Conservation (phyloP, 2,888 invertebrate species). For the Noctua fimbriata region DNA sequence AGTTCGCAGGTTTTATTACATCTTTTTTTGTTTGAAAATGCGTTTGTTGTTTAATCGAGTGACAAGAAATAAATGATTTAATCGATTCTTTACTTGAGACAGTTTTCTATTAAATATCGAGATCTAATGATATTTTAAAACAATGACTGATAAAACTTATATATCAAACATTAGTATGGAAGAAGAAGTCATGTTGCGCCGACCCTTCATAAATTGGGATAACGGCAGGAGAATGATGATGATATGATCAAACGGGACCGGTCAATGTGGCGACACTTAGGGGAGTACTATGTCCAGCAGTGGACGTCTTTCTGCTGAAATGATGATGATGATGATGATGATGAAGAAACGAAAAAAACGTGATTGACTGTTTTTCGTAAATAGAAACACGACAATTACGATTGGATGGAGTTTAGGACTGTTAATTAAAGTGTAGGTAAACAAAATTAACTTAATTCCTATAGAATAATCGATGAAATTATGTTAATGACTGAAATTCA, state of each 20-base stretch:
- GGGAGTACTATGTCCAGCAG: no score
- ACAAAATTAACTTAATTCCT: slow-evolving; percentile 15
- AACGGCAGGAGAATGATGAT: neutral
- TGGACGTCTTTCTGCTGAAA: no score
- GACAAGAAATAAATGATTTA: slow-evolving; percentile 31
- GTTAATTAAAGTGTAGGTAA: slow-evolving; percentile 20
- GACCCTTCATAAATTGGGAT: neutral
- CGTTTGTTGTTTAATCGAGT: slow-evolving; percentile 46
- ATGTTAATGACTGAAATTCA: slow-evolving; percentile 26
- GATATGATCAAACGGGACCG: neutral
- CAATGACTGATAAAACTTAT: slow-evolving; percentile 21
- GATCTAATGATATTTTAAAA: slow-evolving; percentile 24
- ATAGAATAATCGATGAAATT: slow-evolving; percentile 16
- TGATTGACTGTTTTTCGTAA: slow-evolving; percentile 12
- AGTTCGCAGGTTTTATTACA: slow-evolving; percentile 49
- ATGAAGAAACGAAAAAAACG: neutral
- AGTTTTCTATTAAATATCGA: slow-evolving; percentile 19
- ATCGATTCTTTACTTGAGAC: slow-evolving; percentile 39
- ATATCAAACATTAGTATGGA: slow-evolving; percentile 9
- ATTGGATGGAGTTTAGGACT: slow-evolving; percentile 15
- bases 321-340: no score
- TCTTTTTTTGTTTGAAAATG: slow-evolving; percentile 37
- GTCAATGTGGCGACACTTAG: no score
- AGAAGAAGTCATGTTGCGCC: neutral
- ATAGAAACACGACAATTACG: slow-evolving; percentile 13